phyloP scores from a whole-genome alignment of 2,113 vertebrate species.

The Pelmatolapia mariae region DNA sequence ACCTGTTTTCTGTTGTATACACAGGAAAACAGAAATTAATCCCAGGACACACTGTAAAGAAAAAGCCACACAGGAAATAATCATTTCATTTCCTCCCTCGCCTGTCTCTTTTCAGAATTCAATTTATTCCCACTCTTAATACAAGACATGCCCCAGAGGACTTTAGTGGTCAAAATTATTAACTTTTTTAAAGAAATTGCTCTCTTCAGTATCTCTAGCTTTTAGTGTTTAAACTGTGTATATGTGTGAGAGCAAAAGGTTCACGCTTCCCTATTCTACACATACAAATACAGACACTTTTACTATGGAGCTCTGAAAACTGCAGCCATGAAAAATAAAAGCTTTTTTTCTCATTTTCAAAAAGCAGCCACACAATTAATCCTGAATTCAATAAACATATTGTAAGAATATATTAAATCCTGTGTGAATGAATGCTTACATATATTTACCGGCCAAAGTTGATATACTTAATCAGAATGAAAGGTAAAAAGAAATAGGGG shows the following conservation, averaged over 20 bases:
- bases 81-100: not conserved
- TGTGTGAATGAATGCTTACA: not conserved
- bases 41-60: not conserved
- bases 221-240: not conserved
- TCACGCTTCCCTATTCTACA: not conserved
- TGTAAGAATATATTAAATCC: not conserved
- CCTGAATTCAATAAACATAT: not conserved
- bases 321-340: not conserved
- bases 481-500: not conserved
- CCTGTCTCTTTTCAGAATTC: constrained; percentile 5
- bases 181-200: constrained; percentile 1
- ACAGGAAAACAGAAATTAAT: not conserved
- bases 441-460: not conserved
- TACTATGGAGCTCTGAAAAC: not conserved
- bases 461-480: not conserved
- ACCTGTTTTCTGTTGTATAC: not conserved
- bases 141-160: not conserved
- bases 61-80: not conserved
- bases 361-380: not conserved
- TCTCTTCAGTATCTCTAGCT: not conserved
- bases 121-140: not conserved
- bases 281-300: not conserved
- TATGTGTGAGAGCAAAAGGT: not conserved
- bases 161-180: constrained; percentile 5
- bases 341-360: not conserved